Base-by-base conservation (phyloP, 1,140 invertebrate species). In the Sinella curviseta region DNA sequence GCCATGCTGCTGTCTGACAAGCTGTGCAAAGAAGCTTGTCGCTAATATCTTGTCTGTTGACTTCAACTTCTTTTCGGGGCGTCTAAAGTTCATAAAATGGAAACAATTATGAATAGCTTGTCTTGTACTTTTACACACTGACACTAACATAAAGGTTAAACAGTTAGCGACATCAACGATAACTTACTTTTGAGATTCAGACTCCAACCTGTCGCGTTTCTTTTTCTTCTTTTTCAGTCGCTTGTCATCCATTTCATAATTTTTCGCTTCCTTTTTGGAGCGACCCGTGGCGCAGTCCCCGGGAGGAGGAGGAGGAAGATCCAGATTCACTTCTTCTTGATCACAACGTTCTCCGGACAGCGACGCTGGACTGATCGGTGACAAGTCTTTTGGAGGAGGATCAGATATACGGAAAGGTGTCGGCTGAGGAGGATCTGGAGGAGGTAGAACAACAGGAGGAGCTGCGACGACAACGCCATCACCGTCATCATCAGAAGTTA, bases 11-110 rank as follows among this genome's bases (percentile, higher is more conserved):
- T 94, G 92, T 84, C 95, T 95, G 0, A 95, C 93, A 24, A 96
- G 88, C 86, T 96, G 94, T 0, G 94, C 94, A 86, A 96, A 96
- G 0, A 95, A 88, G 86, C 93, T 95, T 1, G 94, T 95, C 82
- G 94, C 93, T 76, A 90, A 92, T 80, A 95, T 94, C 80, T 94
- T 94, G 39, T 92, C 90, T 35, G 39, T 75, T 16, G 74, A 26
- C 24, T 26, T 36, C 1, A 36, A 12, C 28, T 26, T 75, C 31
- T 75, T 75, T 3, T 31, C 14, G 2, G 8, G 12, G 4, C 24
- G 28, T 33, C 3, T 17, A 12, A n/a, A n/a, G n/a, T 31, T 12
- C 14, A 17, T 33, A 8, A 17, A 14, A 26, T 65, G 8, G 57
- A 65, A 65, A n/a, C n/a, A n/a, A n/a, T n/a, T n/a, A n/a, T n/a